Evolutionary conservation across 2,113 vertebrate species (phyloP), one percentile per base, ranked within the genome.

Genomic region (Cyprinodon variegatus): DNA sequence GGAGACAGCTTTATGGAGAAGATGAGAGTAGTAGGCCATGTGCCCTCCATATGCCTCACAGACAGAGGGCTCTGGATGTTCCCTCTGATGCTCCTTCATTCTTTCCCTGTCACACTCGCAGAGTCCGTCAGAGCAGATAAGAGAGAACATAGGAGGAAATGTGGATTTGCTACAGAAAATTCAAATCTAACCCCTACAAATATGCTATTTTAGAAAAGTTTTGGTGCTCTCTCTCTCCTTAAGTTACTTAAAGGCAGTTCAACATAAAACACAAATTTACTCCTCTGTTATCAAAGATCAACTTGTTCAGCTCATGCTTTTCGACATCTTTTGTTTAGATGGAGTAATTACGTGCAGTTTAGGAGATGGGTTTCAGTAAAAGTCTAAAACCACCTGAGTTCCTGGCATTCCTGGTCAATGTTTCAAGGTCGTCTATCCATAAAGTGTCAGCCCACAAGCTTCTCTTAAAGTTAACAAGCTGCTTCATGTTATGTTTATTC

Each of bases 1-100:
- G 78, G 4, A 39, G 61, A 50, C 20, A 8, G 65, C 45, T 68
- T 65, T 38, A 53, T n/a, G 13, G 38, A 39, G 43, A 60, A 20
- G 15, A 57, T 57, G 43, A 63, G 48, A 37, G 61, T 4, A 38
- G 78, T 41, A 67, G 53, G 59, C 83, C 90, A 92, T 84, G 83
- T 92, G 91, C 67, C 74, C 67, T 61, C 86, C 89, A 90, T 67
- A 88, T 91, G 89, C 78, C 77, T 50, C 78, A 68, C 82, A 76
- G 45, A 43, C 5, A 4, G 11, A 83, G 60, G 69, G 69, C 75
- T 67, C 66, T 78, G 86, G 83, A 89, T 87, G 88, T 90, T 88
- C 65, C 61, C 74, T 60, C 85, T 4, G 66, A 84, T 69, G 67
- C 87, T 89, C 41, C 78, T 68, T 85, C 78, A 78, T 66, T 85